Conservation (phyloP, 2,888 invertebrate species). For the Epinotia ramella region DNA sequence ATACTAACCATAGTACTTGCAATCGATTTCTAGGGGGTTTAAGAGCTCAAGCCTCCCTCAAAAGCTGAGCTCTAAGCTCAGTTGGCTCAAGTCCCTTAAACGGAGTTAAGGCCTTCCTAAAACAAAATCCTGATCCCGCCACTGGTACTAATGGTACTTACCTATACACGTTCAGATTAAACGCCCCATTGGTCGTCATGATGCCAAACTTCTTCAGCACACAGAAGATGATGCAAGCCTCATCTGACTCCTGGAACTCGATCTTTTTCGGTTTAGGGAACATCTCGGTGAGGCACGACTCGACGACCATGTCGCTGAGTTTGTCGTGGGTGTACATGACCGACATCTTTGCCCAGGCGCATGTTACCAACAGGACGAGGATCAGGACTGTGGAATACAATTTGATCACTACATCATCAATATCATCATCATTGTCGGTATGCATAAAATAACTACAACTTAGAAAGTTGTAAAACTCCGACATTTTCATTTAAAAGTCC, state of each 20-base stretch:
- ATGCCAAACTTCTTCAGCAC: slow-evolving; percentile 77
- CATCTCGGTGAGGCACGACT: slow-evolving; percentile 76
- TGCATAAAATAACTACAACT: too few relatives aligned
- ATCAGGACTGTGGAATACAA: slow-evolving; percentile 42
- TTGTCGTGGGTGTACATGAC: slow-evolving; percentile 80
- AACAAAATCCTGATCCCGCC: too few relatives aligned
- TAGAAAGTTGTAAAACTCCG: too few relatives aligned
- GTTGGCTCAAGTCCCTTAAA: too few relatives aligned
- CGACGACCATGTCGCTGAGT: slow-evolving; percentile 67
- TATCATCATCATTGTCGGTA: too few relatives aligned
- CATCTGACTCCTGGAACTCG: slow-evolving; percentile 75
- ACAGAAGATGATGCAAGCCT: slow-evolving; percentile 77
- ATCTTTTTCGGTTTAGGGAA: slow-evolving; percentile 67
- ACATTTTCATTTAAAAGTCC: too few relatives aligned
- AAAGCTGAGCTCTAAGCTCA: too few relatives aligned
- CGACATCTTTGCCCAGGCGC: slow-evolving; percentile 65
- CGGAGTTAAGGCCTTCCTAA: too few relatives aligned
- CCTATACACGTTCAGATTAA: slow-evolving; percentile 76
- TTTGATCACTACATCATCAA: background rate
- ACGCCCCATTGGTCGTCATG: slow-evolving; percentile 68
- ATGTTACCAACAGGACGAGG: slow-evolving; percentile 53
- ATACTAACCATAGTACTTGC: too few relatives aligned
- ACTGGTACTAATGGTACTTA: slow-evolving; percentile 45
- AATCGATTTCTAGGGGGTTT: too few relatives aligned
- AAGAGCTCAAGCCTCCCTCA: too few relatives aligned